Base-by-base conservation (phyloP, 2,797 vertebrate species). In the Myotis pilosus region DNA sequence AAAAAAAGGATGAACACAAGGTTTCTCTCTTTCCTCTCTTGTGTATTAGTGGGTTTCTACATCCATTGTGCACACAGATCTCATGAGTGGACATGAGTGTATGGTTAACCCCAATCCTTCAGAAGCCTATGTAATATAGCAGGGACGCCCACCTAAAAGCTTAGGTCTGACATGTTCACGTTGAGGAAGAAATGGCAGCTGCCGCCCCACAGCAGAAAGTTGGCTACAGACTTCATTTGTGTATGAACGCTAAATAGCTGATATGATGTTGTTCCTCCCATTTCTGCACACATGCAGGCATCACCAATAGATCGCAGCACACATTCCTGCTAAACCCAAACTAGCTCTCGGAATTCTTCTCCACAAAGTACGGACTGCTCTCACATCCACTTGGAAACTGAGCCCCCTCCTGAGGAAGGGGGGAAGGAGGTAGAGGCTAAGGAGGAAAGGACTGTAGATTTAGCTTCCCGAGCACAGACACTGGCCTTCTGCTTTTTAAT, bases 401-500 rank as follows among this genome's bases (percentile, higher is more conserved):
- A 84, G 47, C 3, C 19, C 66, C 51, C 25, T 82, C 60, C 44
- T 10, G 2, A 16, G 3, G 47, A 1, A 10, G 28, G 2, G 2
- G 2, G 17, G 55, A 20, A 15, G 17, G 55, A 28, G 15, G 33
- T 7, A 28, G 36, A 10, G 13, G 16, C 5, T 47, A 6, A 69
- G 11, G 28, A 49, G 36, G 8, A 87, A 94, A 69, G 11, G 15
- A 85, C 28, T 89, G 76, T 9, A 80, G 60, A 74, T 90, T 86
- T 64, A 69, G 85, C 49, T 92, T 94, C 41, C 10, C 8, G 55
- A 81, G 44, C n/a, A 47, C 22, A 84, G 83, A 89, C 25, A 85
- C 51, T 84, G 76, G 87, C 83, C 53, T 89, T 75, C 71, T 89
- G 64, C 25, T 86, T 92, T 72, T 71, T 60, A 89, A 53, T 91